These are phyloP conservation scores for Monopterus albus DNA, from an alignment of 2,113 vertebrate species.

Conservation along the genomic window DNA sequence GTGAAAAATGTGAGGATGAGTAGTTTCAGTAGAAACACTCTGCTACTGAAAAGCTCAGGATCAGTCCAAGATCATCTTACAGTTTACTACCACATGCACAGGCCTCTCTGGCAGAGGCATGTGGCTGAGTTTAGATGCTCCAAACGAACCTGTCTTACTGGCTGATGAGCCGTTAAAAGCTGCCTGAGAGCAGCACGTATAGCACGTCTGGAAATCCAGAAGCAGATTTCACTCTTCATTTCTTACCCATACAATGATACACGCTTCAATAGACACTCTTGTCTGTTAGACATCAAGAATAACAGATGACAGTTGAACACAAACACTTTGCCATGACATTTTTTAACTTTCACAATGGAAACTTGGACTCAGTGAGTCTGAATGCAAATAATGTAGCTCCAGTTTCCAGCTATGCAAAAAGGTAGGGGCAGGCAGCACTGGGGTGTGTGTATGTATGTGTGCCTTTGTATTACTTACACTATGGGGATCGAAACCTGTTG, in stretches of 20 bases:
- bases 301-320: neutral
- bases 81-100: conserved; percentile 4
- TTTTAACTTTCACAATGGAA: conserved; percentile 13
- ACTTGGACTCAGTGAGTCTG: conserved; percentile 3
- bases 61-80: neutral
- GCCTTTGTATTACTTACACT: neutral
- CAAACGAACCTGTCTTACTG: conserved; percentile 55
- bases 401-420: conserved; percentile 66
- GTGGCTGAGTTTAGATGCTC: conserved; percentile 41
- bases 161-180: conserved; percentile 1
- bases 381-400: conserved; percentile 54
- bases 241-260: neutral
- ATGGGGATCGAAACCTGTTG: no score
- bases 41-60: neutral
- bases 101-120: conserved; percentile 4
- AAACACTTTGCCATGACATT: neutral
- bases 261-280: neutral
- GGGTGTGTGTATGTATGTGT: neutral
- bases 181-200: neutral
- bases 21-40: neutral
- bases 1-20: neutral
- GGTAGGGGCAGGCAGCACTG: conserved; percentile 1
- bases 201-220: conserved; percentile 27
- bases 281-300: neutral
- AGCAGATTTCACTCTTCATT: neutral